Conservation (phyloP, 2,113 vertebrate species). For the Dromiciops gliroides region DNA sequence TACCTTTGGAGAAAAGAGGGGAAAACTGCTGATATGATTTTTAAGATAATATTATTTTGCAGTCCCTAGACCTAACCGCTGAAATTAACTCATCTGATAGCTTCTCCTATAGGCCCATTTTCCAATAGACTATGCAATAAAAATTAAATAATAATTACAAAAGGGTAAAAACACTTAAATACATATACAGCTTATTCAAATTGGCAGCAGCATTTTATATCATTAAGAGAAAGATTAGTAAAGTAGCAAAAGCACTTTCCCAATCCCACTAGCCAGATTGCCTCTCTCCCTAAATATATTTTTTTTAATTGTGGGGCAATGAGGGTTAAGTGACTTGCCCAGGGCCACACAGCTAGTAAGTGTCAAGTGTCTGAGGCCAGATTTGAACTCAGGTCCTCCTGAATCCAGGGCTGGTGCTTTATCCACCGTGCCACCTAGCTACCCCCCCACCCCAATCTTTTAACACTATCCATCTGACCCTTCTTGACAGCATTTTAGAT, state of each 20-base stretch:
- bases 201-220: background rate
- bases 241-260: background rate
- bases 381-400: too few relatives aligned
- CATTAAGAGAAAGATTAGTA: background rate
- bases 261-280: background rate
- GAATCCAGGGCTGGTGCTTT: too few relatives aligned
- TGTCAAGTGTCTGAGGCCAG: too few relatives aligned
- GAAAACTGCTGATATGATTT: background rate
- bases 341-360: too few relatives aligned
- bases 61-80: background rate
- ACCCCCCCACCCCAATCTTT: too few relatives aligned
- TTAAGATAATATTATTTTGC: background rate
- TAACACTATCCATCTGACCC: background rate
- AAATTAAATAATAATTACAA: background rate
- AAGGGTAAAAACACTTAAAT: conserved; percentile 30
- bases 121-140: conserved; percentile 25
- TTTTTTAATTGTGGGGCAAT: too few relatives aligned
- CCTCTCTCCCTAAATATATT: background rate
- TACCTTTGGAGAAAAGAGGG: background rate
- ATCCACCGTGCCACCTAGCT: too few relatives aligned
- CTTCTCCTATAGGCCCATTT: background rate
- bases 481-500: background rate
- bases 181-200: conserved; percentile 29
- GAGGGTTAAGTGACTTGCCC: too few relatives aligned
- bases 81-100: conserved; percentile 28